Evolutionary conservation across 2,797 vertebrate species (phyloP).

Genomic region (Lindbergichthys nudifrons): DNA sequence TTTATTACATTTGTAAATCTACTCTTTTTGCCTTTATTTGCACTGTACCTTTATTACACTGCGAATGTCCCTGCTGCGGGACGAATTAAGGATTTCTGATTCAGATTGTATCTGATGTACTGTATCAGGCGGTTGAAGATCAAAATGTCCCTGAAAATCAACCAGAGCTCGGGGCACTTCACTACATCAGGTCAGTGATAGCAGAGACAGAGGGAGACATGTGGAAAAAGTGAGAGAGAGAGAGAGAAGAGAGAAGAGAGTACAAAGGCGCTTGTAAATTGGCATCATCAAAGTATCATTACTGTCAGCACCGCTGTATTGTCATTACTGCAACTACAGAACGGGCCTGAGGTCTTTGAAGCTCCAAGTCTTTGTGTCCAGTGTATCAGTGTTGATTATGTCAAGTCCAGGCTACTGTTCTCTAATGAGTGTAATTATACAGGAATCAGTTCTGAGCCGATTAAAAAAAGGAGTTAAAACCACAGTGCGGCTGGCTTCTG

Average conservation of each 20-base stretch:
- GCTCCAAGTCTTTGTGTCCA: slow-evolving; percentile 56
- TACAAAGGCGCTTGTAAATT: slow-evolving; percentile 58
- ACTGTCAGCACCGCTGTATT: slow-evolving; percentile 57
- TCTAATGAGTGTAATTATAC: slow-evolving; percentile 70
- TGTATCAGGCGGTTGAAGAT: slow-evolving; percentile 11
- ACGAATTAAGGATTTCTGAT: too few species aligned
- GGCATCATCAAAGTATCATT: slow-evolving; percentile 73
- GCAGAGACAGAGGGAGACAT: slow-evolving; percentile 17
- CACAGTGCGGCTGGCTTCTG: not conserved
- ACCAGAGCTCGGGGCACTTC: slow-evolving; percentile 15
- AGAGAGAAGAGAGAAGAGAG: slow-evolving; percentile 2
- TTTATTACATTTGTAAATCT: too few species aligned
- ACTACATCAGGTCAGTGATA: slow-evolving; percentile 24
- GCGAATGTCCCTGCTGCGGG: too few species aligned
- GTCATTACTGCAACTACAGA: slow-evolving; percentile 47
- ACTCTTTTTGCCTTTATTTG: too few species aligned
- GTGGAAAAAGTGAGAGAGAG: not conserved
- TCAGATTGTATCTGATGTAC: slow-evolving; percentile 3
- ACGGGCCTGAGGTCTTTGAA: slow-evolving; percentile 36
- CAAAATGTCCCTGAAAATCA: slow-evolving; percentile 29
- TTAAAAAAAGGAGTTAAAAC: slow-evolving; percentile 20
- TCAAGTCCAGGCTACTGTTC: slow-evolving; percentile 34
- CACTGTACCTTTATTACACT: too few species aligned
- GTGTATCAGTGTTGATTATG: slow-evolving; percentile 45
- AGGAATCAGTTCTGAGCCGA: slow-evolving; percentile 33